Base-by-base conservation (phyloP, 2,888 invertebrate species). In the Aplocera efformata region DNA sequence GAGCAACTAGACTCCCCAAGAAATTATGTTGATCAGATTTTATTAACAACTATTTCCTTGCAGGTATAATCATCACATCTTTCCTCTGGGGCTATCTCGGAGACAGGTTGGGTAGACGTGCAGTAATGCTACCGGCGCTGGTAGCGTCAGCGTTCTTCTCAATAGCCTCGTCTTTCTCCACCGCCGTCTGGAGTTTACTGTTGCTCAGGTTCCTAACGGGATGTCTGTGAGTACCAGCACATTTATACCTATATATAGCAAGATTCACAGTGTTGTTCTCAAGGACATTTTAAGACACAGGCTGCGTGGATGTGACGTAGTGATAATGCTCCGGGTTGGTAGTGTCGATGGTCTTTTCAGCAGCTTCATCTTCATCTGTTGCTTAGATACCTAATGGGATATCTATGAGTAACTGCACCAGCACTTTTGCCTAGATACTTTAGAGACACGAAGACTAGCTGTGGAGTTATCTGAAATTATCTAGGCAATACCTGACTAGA, bases 231-330 rank as follows among this genome's bases (percentile, higher is more conserved):
- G 85, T 74, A 23, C 1, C 8, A 3, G 7, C 5, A 27, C 3
- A 20, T 6, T 3, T 20, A 20, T 6, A 6, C 3, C 6, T 20
- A 6, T 20, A 20, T 20, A 20, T 6, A 3, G 20, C n/a, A n/a
- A n/a, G n/a, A n/a, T n/a, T n/a, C n/a, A n/a, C n/a, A n/a, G n/a
- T n/a, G n/a, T n/a, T n/a, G n/a, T 94, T 68, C 79, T 94, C 0
- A 94, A 95, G 94, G 96, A 96, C 6, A 90, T 93, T 32, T 70
- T 94, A 22, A 94, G 95, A 0, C 96, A 96, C 72, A 88, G 90
- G 0, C 58, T 90, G 42, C 96, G 96, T 0, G 88, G 96, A 6
- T 88, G 92, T 5, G 88, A 88, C 1, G 90, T 91, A 1, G 74
- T 91, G 63, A 70, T 91, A 33, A 85, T n/a, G n/a, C n/a, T n/a